These are phyloP conservation scores for Caradrina kadenii DNA, from an alignment of 2,888 invertebrate species.

Conservation along the genomic window DNA sequence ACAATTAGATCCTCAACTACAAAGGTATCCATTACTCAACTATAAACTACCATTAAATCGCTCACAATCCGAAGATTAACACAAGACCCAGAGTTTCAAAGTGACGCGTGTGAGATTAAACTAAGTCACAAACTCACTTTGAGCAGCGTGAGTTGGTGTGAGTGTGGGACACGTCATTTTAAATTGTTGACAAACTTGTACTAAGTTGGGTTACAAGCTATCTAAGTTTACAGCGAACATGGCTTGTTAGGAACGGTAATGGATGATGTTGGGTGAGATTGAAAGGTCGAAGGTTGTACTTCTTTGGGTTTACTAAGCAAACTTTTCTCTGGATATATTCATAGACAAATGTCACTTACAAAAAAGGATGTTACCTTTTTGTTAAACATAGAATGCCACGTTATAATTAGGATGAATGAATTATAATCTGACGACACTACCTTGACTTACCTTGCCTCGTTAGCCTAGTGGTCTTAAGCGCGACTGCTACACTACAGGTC, in stretches of 20 bases:
- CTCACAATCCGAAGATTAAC: slow-evolving; percentile 10
- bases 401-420: no score
- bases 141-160: neutral
- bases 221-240: slow-evolving; percentile 26
- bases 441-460: no score
- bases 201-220: slow-evolving; percentile 24
- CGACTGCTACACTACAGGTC: no score
- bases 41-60: slow-evolving; percentile 9
- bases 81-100: slow-evolving; percentile 8
- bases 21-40: neutral
- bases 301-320: neutral
- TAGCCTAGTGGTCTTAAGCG: no score
- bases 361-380: no score
- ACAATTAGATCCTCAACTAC: neutral
- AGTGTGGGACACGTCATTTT: slow-evolving; percentile 24
- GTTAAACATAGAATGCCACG: no score
- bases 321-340: neutral
- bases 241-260: slow-evolving; percentile 12
- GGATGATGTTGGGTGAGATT: neutral
- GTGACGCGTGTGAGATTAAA: slow-evolving; percentile 18
- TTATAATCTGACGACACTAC: no score
- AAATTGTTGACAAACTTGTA: slow-evolving; percentile 36
- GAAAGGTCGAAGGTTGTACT: neutral
- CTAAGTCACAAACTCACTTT: slow-evolving; percentile 14
- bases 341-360: no score